These are phyloP conservation scores for Trissoscelio sp. DNA, from an alignment of 2,888 invertebrate genomes.

Conservation along the genomic window DNA sequence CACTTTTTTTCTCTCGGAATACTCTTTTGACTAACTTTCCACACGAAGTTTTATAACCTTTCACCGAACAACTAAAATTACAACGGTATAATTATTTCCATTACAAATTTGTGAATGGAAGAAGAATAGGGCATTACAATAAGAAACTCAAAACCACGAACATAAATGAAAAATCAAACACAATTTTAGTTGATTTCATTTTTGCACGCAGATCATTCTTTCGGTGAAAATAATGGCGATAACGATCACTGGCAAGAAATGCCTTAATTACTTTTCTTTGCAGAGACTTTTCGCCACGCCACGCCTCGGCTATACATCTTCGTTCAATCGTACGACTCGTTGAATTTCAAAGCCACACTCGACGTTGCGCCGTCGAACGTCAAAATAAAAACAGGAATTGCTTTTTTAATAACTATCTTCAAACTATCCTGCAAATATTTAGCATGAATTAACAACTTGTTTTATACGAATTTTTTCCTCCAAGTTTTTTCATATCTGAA, in stretches of 20 bases:
- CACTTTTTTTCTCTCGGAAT: constrained; percentile 6
- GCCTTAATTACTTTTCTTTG: constrained; percentile 67
- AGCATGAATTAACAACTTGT: too few relatives aligned
- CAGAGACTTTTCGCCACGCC: constrained; percentile 44
- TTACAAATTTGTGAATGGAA: not conserved
- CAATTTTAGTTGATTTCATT: too few relatives aligned
- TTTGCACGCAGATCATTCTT: constrained; percentile 21
- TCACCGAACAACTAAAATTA: constrained; percentile 13
- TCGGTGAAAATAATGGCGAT: constrained; percentile 43
- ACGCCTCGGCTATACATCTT: constrained; percentile 47
- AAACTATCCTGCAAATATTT: too few relatives aligned
- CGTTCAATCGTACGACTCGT: constrained; percentile 41
- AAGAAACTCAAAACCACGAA: not conserved
- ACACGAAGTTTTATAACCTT: constrained; percentile 13
- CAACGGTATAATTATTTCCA: not conserved
- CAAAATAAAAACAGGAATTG: constrained; percentile 6
- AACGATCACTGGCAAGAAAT: constrained; percentile 59
- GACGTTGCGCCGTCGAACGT: not conserved
- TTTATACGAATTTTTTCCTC: too few relatives aligned
- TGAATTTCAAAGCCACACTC: constrained; percentile 35
- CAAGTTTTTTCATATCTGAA: too few relatives aligned
- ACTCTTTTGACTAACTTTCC: constrained; percentile 22
- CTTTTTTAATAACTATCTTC: too few relatives aligned
- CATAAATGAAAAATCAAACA: constrained; percentile 14
- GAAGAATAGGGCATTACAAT: not conserved